Base-by-base conservation (phyloP, 2,113 vertebrate genomes). In the Oplegnathus fasciatus region DNA sequence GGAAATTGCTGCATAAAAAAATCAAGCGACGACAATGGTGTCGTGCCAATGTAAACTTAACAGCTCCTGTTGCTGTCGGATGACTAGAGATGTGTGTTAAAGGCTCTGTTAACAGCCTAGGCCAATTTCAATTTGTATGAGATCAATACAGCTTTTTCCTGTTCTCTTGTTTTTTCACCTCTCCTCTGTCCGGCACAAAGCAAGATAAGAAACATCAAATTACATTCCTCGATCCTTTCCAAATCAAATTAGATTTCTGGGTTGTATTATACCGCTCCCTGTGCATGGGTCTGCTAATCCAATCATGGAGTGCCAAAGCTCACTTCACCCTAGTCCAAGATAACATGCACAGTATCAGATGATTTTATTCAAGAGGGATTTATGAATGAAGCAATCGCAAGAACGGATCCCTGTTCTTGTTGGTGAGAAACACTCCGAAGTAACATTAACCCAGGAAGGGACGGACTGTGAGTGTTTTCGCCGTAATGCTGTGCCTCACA, bases 131-230 rank as follows among this genome's bases (percentile, higher is more conserved):
- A 62, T 88, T 89, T 78, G 28, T 70, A 57, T 79, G 34, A 80
- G 83, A 88, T 92, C 89, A 86, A 88, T 89, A 84, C 17, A 67
- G 32, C 80, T 58, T 78, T 82, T 61, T 82, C 46, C 64, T 18
- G 15, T n/a, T 61, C 5, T 52, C 28, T 26, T 42, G 37, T 34
- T 61, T 28, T 82, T 78, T 57, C 30, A 37, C 58, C 17, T 65
- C 42, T 77, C 18, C 40, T 68, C 75, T 67, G 76, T 87, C 67
- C 58, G n/a, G 66, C 80, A 80, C 61, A 62, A 75, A 76, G 82
- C 78, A n/a, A 86, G 87, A 92, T 90, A 92, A 91, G 88, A 91
- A 85, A 84, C 72, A 85, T 90, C 82, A 86, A 91, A 93, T 89
- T 82, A 88, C 85, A 84, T 74, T 71, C 74, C 67, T 28, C 60